A percentile compares a stretch with the other conserved stretches of the same genome.
Conservation (phyloP, 2,113 vertebrate genomes). For the Sapayoa aenigma region DNA sequence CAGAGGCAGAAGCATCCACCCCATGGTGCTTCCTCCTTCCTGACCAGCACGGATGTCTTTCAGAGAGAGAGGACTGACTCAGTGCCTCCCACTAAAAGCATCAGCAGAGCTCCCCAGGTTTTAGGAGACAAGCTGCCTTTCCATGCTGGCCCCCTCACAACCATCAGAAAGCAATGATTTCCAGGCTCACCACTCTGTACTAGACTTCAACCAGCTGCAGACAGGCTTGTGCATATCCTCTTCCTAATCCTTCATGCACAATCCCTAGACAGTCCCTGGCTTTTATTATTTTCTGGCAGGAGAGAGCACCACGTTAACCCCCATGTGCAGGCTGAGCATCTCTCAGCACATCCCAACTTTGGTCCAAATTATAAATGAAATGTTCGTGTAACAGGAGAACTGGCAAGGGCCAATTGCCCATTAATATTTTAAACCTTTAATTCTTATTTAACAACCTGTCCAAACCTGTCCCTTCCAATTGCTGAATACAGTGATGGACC, state of each 20-base stretch:
- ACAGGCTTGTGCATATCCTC: conserved; percentile 46
- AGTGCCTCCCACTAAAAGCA: background rate
- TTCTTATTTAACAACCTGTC: background rate
- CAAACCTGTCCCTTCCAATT: background rate
- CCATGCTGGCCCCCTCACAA: background rate
- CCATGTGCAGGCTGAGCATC: background rate
- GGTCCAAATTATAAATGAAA: conserved; percentile 39
- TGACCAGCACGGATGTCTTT: background rate
- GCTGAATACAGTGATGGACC: background rate
- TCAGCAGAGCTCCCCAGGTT: background rate
- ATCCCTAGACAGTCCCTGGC: conserved; percentile 58
- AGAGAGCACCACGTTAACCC: conserved; percentile 32
- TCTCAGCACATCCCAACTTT: conserved; percentile 21
- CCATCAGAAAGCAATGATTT: conserved; percentile 37
- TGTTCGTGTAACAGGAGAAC: background rate
- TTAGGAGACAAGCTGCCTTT: background rate
- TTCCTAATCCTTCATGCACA: conserved; percentile 44
- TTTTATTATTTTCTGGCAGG: conserved; percentile 69
- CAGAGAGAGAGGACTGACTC: background rate
- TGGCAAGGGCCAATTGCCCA: background rate
- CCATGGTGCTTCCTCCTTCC: background rate
- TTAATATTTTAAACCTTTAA: conserved; percentile 19
- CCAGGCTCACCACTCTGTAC: conserved; percentile 34
- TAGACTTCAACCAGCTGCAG: conserved; percentile 54
- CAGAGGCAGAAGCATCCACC: background rate